Evolutionary conservation across 2,888 invertebrate species (phyloP), one percentile per base, ranked within the genome.

Genomic region (Formica aserva): DNA sequence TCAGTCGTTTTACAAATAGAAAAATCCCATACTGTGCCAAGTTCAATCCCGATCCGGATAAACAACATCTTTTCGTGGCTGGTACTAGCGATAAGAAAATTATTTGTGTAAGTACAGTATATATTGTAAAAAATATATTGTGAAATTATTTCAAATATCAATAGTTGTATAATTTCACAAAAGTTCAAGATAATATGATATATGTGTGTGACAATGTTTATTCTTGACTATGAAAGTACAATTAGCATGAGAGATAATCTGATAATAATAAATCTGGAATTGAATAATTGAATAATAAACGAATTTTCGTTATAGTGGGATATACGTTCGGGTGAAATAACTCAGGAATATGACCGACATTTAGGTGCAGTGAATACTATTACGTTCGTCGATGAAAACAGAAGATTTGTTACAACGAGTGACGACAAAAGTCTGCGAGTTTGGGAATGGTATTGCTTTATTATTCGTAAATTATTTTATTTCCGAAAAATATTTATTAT

Each of bases 41-140:
- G 95, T 99, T 99, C 95, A 97, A 99, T 95, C 99, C 99, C 0
- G 99, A 99, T 92, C 97, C 97, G 71, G 99, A 98, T 93, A 99
- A 99, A 92, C 99, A 99, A 92, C 98, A 99, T 95, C 96, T 99
- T 35, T 99, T 99, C 95, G 98, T 99, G 0, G 98, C 99, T 71
- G 99, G 99, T 82, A 99, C 99, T 1, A 98, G 99, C 0, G 99
- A 99, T 94, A 99, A 99, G 95, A 99, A 99, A 95, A 99, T 99
- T 90, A 98, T 99, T 92, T 99, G 99, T 94, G 98, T 98, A 95
- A 97, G 98, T 96, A 65, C 1, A 8, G 3, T 57, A 22, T 57
- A 57, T n/a, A n/a, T 52, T n/a, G 2, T 13, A 29, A 62, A 62
- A 13, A 41, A 29, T 74, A 62, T 45, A 22, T 75, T 5, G 6